Percentiles rank a stretch among this genome's conserved stretches.
phyloP scores from a whole-genome alignment of 2,797 vertebrate species.

The Megalops cyprinoides region DNA sequence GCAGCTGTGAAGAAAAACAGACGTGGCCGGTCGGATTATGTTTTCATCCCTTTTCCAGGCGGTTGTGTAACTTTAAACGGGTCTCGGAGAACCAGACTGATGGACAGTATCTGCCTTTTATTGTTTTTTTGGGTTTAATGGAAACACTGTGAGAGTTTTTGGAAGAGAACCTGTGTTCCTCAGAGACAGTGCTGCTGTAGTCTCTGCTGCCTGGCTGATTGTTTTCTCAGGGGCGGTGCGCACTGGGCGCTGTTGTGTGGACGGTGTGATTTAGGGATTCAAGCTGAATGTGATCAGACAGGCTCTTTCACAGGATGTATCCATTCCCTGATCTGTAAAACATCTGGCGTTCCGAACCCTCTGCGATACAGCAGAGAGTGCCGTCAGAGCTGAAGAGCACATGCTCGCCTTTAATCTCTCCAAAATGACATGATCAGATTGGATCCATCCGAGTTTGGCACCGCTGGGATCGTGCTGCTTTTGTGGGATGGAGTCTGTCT shows the following conservation, averaged over 20 bases:
- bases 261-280: not conserved
- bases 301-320: too few species aligned
- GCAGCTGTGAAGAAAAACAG: slow-evolving; percentile 63
- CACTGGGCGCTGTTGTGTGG: not conserved
- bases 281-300: not conserved
- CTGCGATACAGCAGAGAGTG: too few species aligned
- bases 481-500: too few species aligned
- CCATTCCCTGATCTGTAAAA: too few species aligned
- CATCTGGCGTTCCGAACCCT: too few species aligned
- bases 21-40: slow-evolving; percentile 59
- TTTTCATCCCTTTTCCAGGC: slow-evolving; percentile 6
- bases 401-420: not conserved
- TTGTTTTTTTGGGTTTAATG: not conserved
- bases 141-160: not conserved
- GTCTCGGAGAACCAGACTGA: not conserved
- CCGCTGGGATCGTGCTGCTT: too few species aligned
- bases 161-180: not conserved
- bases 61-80: not conserved
- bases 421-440: not conserved
- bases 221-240: not conserved
- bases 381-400: too few species aligned
- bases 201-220: too few species aligned
- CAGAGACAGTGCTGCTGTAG: not conserved
- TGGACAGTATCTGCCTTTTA: not conserved
- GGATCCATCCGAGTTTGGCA: not conserved